phyloP scores from a whole-genome alignment of 1,140 invertebrate genomes.

The Drosophila santomea region DNA sequence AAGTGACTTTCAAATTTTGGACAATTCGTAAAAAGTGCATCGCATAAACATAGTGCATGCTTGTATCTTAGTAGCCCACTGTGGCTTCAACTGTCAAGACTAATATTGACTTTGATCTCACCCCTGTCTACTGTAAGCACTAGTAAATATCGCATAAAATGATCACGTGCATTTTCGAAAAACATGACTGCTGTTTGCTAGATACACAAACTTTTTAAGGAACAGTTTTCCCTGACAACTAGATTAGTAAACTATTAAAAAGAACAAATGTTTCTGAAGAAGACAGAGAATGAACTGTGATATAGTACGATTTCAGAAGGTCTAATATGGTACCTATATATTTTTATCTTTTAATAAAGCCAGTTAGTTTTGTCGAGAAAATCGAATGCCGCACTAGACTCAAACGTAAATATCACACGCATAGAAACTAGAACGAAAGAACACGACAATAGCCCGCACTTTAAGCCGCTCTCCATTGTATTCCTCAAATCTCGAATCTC shows the following conservation, averaged over 20 bases:
- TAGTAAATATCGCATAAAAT: slow-evolving; percentile 10
- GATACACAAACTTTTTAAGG: no score
- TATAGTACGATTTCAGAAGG: background rate
- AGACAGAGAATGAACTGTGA: no score
- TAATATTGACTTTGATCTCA: slow-evolving; percentile 42
- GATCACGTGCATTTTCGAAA: background rate
- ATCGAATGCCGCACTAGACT: background rate
- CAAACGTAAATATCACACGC: background rate
- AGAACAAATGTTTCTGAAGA: background rate
- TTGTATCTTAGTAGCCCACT: background rate
- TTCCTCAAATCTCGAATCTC: background rate
- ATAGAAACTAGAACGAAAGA: slow-evolving; percentile 4
- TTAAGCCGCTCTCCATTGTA: slow-evolving; percentile 7
- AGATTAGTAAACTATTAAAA: background rate
- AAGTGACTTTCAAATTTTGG: no score
- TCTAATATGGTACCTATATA: background rate
- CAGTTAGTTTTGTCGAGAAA: background rate
- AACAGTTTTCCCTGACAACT: background rate
- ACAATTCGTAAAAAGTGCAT: no score
- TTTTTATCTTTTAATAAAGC: background rate
- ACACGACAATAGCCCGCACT: slow-evolving; percentile 17
- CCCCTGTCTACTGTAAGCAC: slow-evolving; percentile 10
- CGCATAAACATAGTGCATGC: no score
- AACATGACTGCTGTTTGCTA: background rate
- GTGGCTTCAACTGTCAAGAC: slow-evolving; percentile 10